Percentiles rank a stretch among this genome's conserved stretches.
Conservation (phyloP, 2,113 vertebrate genomes). For the Hippopotamus amphibius region DNA sequence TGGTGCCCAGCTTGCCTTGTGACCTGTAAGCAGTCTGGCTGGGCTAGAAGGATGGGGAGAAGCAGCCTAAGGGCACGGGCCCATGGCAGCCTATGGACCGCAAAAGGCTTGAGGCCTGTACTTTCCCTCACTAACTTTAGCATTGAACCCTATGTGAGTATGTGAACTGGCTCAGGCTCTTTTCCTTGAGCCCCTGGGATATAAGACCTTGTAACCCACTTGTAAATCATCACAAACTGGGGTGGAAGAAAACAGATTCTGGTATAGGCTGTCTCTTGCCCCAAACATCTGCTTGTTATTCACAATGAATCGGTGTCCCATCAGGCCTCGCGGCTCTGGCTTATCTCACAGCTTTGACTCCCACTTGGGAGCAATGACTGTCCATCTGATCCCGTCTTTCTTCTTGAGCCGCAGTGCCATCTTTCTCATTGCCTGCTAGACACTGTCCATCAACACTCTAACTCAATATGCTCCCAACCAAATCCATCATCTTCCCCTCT, state of each 20-base stretch:
- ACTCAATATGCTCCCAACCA: background rate
- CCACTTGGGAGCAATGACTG: background rate
- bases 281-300: background rate
- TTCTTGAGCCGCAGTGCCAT: background rate
- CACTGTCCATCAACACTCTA: background rate
- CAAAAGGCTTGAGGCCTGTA: background rate
- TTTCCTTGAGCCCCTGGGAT: background rate
- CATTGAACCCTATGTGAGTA: background rate
- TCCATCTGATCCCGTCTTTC: constrained; percentile 37
- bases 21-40: background rate
- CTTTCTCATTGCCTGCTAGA: constrained; percentile 33
- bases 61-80: background rate
- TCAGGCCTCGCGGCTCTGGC: background rate
- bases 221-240: background rate
- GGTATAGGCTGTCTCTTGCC: background rate
- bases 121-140: constrained; percentile 6
- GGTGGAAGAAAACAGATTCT: background rate
- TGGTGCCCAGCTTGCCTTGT: background rate
- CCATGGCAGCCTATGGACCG: background rate
- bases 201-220: background rate
- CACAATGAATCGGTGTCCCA: background rate
- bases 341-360: background rate
- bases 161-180: background rate
- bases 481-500: constrained; percentile 29
- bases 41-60: background rate